These are phyloP conservation scores for Sclerurus mexicanus DNA, from an alignment of 2,113 vertebrate genomes.

Conservation along the genomic window DNA sequence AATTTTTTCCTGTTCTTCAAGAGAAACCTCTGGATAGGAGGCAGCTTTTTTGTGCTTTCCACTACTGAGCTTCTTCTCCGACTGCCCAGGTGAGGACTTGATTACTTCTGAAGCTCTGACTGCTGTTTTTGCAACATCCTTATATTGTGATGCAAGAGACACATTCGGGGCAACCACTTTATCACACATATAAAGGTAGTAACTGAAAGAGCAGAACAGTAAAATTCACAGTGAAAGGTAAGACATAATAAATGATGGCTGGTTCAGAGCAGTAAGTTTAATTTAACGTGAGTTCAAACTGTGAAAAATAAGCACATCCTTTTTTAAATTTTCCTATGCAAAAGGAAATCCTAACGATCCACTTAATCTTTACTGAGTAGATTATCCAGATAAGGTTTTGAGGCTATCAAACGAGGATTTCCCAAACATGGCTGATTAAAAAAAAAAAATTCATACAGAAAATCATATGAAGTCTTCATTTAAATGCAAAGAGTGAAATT, in stretches of 20 bases:
- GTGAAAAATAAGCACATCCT: background rate
- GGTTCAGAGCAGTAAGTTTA: background rate
- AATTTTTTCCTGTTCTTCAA: constrained; percentile 79
- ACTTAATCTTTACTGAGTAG: background rate
- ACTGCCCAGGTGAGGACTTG: constrained; percentile 75
- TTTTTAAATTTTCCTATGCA: background rate
- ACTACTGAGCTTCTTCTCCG: constrained; percentile 81
- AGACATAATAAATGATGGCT: background rate
- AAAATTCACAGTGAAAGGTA: background rate
- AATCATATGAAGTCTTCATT: background rate
- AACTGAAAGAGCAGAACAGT: constrained; percentile 76
- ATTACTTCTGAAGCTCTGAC: constrained; percentile 78
- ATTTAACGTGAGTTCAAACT: background rate
- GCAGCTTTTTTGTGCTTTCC: constrained; percentile 73
- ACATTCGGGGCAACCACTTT: constrained; percentile 97
- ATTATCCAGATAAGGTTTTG: background rate
- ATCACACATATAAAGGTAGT: constrained; percentile 96
- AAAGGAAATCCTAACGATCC: background rate
- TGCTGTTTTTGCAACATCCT: constrained; percentile 70
- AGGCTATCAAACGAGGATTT: background rate
- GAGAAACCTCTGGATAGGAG: constrained; percentile 76
- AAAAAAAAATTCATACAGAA: background rate
- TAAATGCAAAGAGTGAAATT: background rate
- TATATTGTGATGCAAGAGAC: constrained; percentile 80
- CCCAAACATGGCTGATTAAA: background rate